These are phyloP conservation scores for Puntigrus tetrazona DNA, from an alignment of 2,113 vertebrate genomes.

Conservation along the genomic window DNA sequence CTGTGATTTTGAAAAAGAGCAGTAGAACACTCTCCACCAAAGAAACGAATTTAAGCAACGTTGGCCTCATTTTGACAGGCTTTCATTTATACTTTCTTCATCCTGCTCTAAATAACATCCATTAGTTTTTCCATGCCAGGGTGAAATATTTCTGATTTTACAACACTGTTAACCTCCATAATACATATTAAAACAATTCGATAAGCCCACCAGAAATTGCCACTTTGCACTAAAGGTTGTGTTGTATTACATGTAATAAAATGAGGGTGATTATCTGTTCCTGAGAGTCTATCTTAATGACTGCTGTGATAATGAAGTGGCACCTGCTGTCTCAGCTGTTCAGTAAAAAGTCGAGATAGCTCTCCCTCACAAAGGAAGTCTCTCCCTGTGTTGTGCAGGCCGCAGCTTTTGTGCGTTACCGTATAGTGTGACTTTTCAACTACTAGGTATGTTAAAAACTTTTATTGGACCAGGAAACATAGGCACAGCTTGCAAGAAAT, in stretches of 20 bases:
- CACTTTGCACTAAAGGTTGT: conserved; percentile 11
- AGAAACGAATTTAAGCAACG: neutral
- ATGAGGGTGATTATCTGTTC: conserved; percentile 19
- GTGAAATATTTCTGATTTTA: neutral
- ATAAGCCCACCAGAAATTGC: neutral
- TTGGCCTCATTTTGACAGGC: neutral
- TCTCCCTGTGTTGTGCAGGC: too few species aligned
- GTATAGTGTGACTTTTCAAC: too few species aligned
- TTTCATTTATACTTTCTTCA: neutral
- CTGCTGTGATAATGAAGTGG: neutral
- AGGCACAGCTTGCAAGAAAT: neutral
- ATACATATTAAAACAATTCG: conserved; percentile 19
- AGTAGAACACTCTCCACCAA: neutral
- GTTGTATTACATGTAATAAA: conserved; percentile 25
- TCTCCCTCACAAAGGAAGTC: neutral
- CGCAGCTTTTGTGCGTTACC: too few species aligned
- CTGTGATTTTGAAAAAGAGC: neutral
- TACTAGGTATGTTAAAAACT: neutral
- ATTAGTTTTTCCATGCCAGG: neutral
- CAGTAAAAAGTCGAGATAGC: neutral
- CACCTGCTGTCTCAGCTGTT: conserved; percentile 43
- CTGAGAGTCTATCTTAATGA: conserved; percentile 22
- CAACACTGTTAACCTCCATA: neutral
- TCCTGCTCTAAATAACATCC: neutral
- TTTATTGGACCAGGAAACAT: neutral